Evolutionary conservation across 2,113 vertebrate species (phyloP).

Genomic region (Brachyistius frenatus): DNA sequence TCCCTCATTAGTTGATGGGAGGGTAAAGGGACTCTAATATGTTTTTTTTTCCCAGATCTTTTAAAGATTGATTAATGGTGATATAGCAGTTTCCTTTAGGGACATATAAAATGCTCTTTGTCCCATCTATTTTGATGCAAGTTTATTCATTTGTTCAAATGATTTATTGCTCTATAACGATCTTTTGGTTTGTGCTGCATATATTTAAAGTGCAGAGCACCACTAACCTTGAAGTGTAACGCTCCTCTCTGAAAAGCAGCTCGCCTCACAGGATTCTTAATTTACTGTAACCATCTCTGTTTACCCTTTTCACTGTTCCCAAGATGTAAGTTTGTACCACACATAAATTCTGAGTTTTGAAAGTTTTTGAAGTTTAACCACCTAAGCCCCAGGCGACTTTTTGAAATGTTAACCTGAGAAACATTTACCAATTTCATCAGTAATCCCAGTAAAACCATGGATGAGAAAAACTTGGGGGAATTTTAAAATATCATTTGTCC

Average conservation of each 20-base stretch:
- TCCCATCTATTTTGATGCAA: conserved; percentile 2
- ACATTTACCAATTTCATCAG: no score
- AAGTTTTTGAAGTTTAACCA: no score
- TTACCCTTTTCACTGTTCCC: no score
- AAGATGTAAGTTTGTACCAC: no score
- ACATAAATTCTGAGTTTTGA: no score
- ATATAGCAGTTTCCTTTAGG: conserved; percentile 40
- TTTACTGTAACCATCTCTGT: no score
- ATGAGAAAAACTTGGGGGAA: no score
- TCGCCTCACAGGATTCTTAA: not conserved
- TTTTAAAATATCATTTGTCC: no score
- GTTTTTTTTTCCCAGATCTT: conserved; percentile 56
- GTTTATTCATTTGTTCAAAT: conserved; percentile 58
- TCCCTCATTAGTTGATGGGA: conserved; percentile 49
- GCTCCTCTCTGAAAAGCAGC: not conserved
- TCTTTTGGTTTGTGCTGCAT: conserved; percentile 10
- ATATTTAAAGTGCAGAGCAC: conserved; percentile 9
- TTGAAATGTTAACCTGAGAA: no score
- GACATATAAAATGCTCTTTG: conserved; percentile 22
- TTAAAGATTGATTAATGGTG: conserved; percentile 61
- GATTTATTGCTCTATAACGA: conserved; percentile 42
- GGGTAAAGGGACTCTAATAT: conserved; percentile 42
- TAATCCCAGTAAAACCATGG: no score
- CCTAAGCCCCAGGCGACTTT: no score
- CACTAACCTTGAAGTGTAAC: conserved; percentile 28